Evolutionary conservation across 2,113 vertebrate species (phyloP).

Genomic region (Actenoides hombroni): DNA sequence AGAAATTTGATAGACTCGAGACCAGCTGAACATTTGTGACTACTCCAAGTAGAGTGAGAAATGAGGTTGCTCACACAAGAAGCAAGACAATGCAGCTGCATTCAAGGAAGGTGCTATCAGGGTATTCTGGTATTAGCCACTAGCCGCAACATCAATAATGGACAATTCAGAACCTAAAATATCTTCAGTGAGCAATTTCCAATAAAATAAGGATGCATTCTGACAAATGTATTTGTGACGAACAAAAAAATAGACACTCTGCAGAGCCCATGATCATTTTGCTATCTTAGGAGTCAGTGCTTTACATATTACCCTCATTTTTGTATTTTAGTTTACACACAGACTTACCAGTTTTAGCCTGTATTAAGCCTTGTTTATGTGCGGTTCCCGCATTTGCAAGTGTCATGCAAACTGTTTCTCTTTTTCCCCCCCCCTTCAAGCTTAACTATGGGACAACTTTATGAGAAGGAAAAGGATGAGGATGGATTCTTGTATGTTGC

Average conservation of each 20-base stretch:
- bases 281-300: background rate
- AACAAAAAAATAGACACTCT: background rate
- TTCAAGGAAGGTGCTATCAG: background rate
- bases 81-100: background rate
- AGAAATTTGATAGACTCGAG: background rate
- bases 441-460: slow-evolving; percentile 97
- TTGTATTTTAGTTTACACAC: background rate
- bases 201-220: background rate
- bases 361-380: background rate
- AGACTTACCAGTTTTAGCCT: background rate
- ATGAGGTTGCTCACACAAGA: background rate
- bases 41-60: background rate
- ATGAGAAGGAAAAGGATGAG: slow-evolving; percentile 97
- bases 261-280: background rate
- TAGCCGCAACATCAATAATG: background rate
- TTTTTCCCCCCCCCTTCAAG: slow-evolving; percentile 70
- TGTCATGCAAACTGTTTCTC: background rate
- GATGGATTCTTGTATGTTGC: slow-evolving; percentile 98
- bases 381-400: background rate
- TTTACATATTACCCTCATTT: background rate
- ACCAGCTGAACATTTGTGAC: background rate
- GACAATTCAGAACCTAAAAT: background rate
- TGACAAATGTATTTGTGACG: background rate
- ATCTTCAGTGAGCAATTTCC: background rate
- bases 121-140: background rate